Conservation (phyloP, 2,113 vertebrate species). For the Megaptera novaeangliae region DNA sequence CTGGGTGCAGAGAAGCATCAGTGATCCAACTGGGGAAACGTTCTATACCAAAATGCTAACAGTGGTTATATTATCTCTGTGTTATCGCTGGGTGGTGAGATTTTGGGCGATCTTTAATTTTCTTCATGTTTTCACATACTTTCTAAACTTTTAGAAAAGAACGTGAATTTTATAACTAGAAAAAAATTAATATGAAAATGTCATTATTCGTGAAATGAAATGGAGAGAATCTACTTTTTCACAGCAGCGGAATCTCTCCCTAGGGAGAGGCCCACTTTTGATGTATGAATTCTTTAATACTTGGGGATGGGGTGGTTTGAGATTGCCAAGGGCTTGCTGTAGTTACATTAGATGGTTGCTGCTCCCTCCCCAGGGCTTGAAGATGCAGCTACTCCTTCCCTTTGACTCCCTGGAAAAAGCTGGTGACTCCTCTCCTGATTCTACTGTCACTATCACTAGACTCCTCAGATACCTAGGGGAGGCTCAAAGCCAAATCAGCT, state of each 20-base stretch:
- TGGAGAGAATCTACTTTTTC: background rate
- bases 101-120: background rate
- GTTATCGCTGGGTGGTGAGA: background rate
- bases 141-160: background rate
- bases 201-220: background rate
- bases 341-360: no score
- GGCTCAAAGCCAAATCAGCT: background rate
- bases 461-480: background rate
- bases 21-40: background rate
- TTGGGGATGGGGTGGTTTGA: background rate
- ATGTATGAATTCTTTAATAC: background rate
- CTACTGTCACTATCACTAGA: background rate
- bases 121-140: background rate
- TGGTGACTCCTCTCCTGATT: background rate
- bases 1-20: background rate
- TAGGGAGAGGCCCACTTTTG: background rate
- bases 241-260: background rate
- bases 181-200: background rate
- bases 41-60: background rate
- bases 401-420: background rate
- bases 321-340: no score
- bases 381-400: background rate
- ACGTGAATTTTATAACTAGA: background rate
- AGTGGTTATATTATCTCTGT: background rate
- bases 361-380: background rate